phyloP scores from a whole-genome alignment of 1,140 invertebrate genomes.

The Conus ventricosus region DNA sequence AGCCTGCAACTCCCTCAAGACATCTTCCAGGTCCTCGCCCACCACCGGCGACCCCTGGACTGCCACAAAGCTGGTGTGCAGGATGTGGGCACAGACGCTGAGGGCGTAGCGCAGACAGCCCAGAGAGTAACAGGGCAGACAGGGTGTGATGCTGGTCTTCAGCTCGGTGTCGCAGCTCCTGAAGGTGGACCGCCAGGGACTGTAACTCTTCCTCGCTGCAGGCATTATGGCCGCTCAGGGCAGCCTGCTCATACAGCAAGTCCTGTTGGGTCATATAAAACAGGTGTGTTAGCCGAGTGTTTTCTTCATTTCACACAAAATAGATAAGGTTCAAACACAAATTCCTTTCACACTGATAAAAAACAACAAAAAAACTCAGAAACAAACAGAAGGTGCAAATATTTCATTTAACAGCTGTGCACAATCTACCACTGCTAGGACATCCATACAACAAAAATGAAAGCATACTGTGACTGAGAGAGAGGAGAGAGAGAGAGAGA shows the following conservation, averaged over 20 bases:
- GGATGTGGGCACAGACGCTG: background rate
- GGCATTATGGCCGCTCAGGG: background rate
- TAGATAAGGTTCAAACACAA: too few relatives aligned
- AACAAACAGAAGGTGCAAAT: too few relatives aligned
- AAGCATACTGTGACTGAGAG: too few relatives aligned
- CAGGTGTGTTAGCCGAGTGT: too few relatives aligned
- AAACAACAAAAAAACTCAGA: too few relatives aligned
- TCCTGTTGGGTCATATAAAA: background rate
- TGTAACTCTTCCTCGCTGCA: background rate
- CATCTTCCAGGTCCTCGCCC: background rate
- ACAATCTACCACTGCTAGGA: too few relatives aligned
- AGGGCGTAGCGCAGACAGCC: constrained; percentile 2
- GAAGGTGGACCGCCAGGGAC: background rate
- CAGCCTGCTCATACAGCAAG: background rate
- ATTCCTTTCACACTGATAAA: too few relatives aligned
- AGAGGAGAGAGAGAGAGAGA: too few relatives aligned
- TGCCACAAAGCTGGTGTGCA: background rate
- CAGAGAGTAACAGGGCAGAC: background rate
- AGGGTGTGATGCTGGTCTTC: background rate
- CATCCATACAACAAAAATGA: too few relatives aligned
- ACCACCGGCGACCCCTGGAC: background rate
- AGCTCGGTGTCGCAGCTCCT: background rate
- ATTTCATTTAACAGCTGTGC: too few relatives aligned
- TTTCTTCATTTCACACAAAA: too few relatives aligned
- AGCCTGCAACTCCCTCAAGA: background rate